Evolutionary conservation across 2,888 invertebrate species (phyloP).

Genomic region (Drosophila hamatofila): DNA sequence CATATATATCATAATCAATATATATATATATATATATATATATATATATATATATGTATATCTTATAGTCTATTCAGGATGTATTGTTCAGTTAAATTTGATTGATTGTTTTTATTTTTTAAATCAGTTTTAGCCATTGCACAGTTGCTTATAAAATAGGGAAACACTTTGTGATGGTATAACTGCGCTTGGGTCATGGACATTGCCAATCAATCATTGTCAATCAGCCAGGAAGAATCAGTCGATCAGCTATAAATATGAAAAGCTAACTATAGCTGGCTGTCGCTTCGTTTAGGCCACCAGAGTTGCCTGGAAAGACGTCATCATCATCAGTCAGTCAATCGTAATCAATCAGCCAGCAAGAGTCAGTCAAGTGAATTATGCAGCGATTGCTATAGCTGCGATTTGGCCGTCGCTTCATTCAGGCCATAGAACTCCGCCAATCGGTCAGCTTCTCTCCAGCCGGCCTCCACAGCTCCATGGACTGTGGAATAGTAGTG

Average conservation of each 20-base stretch:
- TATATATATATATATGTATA: conserved; percentile 23
- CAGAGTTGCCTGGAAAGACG: background rate
- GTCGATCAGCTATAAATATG: no score
- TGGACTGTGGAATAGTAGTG: conserved; percentile 89
- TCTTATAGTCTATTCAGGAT: conserved; percentile 56
- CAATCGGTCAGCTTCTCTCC: conserved; percentile 89
- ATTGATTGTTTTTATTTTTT: conserved; percentile 52
- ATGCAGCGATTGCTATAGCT: conserved; percentile 36
- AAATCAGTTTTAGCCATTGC: conserved; percentile 12
- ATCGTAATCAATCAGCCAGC: conserved; percentile 1
- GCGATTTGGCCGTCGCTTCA: conserved; percentile 64
- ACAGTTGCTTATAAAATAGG: conserved; percentile 23
- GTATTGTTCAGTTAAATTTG: conserved; percentile 63
- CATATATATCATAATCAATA: conserved; percentile 4
- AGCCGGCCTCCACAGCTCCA: conserved; percentile 91
- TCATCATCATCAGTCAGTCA: background rate
- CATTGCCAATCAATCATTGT: background rate
- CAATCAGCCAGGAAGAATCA: background rate
- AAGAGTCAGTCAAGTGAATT: background rate
- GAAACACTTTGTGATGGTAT: conserved; percentile 63
- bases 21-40: conserved; percentile 39
- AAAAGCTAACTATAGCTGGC: background rate
- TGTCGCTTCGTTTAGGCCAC: background rate
- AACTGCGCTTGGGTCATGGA: conserved; percentile 71
- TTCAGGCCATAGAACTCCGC: conserved; percentile 78